Conservation (phyloP, 2,888 invertebrate species). For the Brachypterus glaber region DNA sequence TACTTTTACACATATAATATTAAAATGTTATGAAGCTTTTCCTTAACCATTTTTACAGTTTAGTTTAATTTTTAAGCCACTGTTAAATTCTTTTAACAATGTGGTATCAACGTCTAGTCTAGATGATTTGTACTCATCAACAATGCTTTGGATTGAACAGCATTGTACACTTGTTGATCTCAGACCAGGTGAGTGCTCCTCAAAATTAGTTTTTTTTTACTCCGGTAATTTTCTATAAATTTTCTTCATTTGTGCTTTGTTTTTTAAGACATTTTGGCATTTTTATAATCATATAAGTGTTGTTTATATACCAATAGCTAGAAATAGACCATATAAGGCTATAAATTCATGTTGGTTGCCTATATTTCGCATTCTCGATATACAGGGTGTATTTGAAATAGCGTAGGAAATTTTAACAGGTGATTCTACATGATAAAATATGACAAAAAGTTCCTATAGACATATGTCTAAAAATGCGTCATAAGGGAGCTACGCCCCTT, state of each 20-base stretch:
- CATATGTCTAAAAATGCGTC: too few relatives aligned
- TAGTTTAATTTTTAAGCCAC: constrained; percentile 80
- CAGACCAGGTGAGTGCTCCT: constrained; percentile 64
- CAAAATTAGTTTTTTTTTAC: background rate
- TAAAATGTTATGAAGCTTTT: constrained; percentile 21
- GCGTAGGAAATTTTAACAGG: too few relatives aligned
- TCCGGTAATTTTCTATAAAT: background rate
- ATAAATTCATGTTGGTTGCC: too few relatives aligned
- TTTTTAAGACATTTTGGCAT: too few relatives aligned
- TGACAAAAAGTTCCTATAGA: too few relatives aligned
- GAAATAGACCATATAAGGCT: too few relatives aligned
- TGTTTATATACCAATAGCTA: too few relatives aligned
- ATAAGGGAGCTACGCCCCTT: too few relatives aligned
- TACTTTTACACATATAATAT: constrained; percentile 6
- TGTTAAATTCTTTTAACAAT: constrained; percentile 84
- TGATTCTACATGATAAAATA: too few relatives aligned
- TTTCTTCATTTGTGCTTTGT: constrained; percentile 6
- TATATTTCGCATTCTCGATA: too few relatives aligned
- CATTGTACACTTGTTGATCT: constrained; percentile 91
- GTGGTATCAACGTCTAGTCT: constrained; percentile 86
- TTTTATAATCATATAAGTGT: too few relatives aligned
- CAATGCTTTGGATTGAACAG: constrained; percentile 90
- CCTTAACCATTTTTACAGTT: constrained; percentile 58
- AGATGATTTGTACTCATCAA: constrained; percentile 85
- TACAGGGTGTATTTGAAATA: too few relatives aligned